Conservation (phyloP, 2,888 invertebrate species). For the Ectropis crepuscularia region DNA sequence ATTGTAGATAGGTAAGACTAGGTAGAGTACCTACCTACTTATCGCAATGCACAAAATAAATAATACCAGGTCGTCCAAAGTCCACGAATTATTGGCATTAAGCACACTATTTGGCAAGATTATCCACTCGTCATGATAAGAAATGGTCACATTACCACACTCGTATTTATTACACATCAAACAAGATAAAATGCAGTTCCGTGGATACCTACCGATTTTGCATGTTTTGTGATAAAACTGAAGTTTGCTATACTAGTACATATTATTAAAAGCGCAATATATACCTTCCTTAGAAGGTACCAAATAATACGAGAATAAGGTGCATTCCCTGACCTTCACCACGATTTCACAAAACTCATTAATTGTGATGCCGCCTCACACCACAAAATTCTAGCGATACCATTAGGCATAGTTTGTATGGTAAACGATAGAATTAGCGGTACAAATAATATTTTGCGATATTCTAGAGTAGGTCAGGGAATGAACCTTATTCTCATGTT, state of each 20-base stretch:
- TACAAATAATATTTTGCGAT: no score
- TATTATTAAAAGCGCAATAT: no score
- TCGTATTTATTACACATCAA: conserved; percentile 2
- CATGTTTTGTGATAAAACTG: neutral
- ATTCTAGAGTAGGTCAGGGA: no score
- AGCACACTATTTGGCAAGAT: conserved; percentile 3
- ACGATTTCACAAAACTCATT: no score
- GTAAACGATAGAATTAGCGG: no score
- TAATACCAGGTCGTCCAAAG: neutral
- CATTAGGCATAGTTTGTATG: no score
- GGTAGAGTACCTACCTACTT: neutral
- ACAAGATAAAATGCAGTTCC: conserved; percentile 19
- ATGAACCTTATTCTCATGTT: no score
- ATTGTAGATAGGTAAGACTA: neutral
- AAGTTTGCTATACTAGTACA: neutral
- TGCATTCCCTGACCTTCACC: no score
- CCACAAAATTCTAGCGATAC: no score
- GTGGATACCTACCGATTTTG: neutral
- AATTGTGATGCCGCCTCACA: no score
- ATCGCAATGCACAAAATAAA: neutral
- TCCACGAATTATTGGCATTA: conserved; percentile 5
- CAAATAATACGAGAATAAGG: no score
- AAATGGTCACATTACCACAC: conserved; percentile 1
- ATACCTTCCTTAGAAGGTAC: no score
- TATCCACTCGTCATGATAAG: conserved; percentile 2